Conservation (phyloP, 2,113 vertebrate genomes). For the Fukomys damarensis region DNA sequence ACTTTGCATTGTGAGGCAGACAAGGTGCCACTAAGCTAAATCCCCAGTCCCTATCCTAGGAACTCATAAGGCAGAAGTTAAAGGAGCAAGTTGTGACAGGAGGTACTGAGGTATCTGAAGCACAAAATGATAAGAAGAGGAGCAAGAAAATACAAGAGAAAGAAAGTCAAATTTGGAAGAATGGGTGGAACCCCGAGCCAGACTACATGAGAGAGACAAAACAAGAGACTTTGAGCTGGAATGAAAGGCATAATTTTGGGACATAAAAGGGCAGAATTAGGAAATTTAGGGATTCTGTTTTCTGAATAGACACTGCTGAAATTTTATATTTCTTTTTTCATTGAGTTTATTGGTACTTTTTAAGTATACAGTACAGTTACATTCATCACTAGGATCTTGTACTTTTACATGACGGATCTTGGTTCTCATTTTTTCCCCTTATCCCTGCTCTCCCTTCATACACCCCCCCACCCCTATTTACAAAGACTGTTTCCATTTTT, state of each 20-base stretch:
- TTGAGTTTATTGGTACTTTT: too few species aligned
- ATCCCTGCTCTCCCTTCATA: too few species aligned
- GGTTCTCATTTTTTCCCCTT: too few species aligned
- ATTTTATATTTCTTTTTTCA: slow-evolving; percentile 12
- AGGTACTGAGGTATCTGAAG: not conserved
- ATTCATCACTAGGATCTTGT: too few species aligned
- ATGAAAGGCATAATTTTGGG: not conserved
- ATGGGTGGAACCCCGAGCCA: not conserved
- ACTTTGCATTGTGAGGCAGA: too few species aligned
- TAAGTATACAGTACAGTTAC: too few species aligned
- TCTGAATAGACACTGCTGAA: not conserved
- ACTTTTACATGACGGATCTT: too few species aligned
- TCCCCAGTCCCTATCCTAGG: not conserved
- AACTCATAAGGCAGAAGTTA: not conserved
- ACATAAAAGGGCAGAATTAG: not conserved
- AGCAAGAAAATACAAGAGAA: not conserved
- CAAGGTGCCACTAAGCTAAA: too few species aligned
- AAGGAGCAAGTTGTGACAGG: not conserved
- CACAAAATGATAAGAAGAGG: not conserved
- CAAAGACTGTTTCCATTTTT: too few species aligned
- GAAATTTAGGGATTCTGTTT: not conserved
- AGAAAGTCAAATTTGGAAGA: not conserved
- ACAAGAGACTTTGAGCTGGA: not conserved
- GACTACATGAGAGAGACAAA: not conserved
- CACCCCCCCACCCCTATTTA: too few species aligned